phyloP scores from a whole-genome alignment of 2,888 invertebrate genomes.

The Polyploca ridens region DNA sequence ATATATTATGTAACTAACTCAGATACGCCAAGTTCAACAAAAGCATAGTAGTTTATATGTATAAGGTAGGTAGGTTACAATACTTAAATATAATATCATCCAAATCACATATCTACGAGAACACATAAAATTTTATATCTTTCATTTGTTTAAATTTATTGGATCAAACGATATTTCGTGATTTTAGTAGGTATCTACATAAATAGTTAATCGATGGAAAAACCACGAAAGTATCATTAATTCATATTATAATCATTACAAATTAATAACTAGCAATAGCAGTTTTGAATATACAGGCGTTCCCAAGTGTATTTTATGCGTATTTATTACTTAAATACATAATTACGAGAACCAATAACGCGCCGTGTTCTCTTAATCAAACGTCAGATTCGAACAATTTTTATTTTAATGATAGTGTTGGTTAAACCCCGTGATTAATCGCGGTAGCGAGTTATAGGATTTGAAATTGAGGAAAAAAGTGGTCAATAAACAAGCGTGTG shows the following conservation, averaged over 20 bases:
- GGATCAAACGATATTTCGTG: not conserved
- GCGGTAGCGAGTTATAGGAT: constrained; percentile 57
- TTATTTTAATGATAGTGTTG: constrained; percentile 75
- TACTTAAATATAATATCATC: not conserved
- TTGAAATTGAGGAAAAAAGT: constrained; percentile 57
- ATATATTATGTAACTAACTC: no score
- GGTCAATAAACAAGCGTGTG: constrained; percentile 24
- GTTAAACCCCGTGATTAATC: constrained; percentile 76
- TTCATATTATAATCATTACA: constrained; percentile 38
- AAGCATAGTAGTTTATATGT: no score
- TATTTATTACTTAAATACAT: constrained; percentile 51
- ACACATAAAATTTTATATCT: not conserved
- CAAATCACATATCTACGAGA: not conserved
- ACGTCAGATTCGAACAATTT: constrained; percentile 80
- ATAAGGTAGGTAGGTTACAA: no score
- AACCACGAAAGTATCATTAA: not conserved
- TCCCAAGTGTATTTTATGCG: constrained; percentile 47
- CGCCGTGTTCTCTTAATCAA: constrained; percentile 76
- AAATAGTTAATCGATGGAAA: constrained; percentile 1
- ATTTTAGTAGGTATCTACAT: not conserved
- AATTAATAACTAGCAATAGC: constrained; percentile 31
- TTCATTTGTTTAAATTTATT: not conserved
- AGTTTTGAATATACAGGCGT: constrained; percentile 40
- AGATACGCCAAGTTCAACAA: no score
- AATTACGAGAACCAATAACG: constrained; percentile 56